These are phyloP conservation scores for Helicorthomorpha holstii DNA, from an alignment of 1,140 invertebrate species.

Conservation along the genomic window DNA sequence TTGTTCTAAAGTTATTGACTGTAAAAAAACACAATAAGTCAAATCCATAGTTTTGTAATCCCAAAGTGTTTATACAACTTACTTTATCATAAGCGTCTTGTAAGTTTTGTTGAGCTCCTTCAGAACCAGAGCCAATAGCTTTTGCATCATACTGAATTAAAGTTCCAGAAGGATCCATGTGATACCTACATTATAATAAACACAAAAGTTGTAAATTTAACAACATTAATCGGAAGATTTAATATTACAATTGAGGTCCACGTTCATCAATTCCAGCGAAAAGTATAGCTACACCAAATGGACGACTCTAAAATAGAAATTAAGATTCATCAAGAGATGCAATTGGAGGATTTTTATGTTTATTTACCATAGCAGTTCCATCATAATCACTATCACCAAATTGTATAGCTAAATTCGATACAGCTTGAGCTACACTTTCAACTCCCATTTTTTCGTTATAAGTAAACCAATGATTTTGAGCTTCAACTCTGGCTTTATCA, in stretches of 20 bases:
- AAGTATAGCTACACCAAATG: slow-evolving; percentile 85
- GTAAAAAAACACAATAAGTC: slow-evolving; percentile 27
- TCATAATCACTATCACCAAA: slow-evolving; percentile 95
- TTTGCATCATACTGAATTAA: slow-evolving; percentile 97
- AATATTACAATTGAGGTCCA: slow-evolving; percentile 38
- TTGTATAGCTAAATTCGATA: slow-evolving; percentile 93
- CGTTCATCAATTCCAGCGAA: slow-evolving; percentile 39
- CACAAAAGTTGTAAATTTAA: no score
- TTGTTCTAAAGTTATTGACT: slow-evolving; percentile 93
- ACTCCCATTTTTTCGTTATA: slow-evolving; percentile 93
- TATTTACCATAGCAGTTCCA: slow-evolving; percentile 66
- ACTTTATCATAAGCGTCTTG: slow-evolving; percentile 65
- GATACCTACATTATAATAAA: no score
- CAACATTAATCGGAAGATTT: no score
- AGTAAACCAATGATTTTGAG: slow-evolving; percentile 94
- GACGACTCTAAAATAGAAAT: slow-evolving; percentile 48
- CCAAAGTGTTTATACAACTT: background rate
- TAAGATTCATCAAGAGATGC: slow-evolving; percentile 1
- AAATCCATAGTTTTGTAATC: slow-evolving; percentile 4
- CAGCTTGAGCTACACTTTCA: slow-evolving; percentile 93
- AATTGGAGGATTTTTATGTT: slow-evolving; percentile 1
- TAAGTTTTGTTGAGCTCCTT: slow-evolving; percentile 94
- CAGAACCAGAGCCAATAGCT: slow-evolving; percentile 97
- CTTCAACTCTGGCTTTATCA: slow-evolving; percentile 86
- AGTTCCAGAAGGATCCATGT: slow-evolving; percentile 96